Conservation (phyloP, 1,140 invertebrate species). For the Procambarus virginalis region DNA sequence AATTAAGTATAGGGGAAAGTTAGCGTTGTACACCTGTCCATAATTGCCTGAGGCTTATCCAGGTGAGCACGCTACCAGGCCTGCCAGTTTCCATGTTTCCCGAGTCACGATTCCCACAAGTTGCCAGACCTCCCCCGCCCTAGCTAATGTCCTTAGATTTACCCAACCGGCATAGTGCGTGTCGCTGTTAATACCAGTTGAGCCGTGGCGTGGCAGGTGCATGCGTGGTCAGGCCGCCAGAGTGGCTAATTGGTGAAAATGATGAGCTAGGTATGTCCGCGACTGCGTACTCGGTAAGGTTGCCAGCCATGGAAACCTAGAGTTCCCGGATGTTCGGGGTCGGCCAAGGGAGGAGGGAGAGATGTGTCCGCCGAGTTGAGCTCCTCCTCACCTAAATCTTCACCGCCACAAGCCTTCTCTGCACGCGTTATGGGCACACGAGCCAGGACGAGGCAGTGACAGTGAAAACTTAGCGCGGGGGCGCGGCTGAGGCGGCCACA, state of each 20-base stretch:
- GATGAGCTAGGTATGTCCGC: constrained; percentile 5
- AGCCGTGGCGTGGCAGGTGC: no score
- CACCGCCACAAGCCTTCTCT: constrained; percentile 30
- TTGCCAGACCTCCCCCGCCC: neutral
- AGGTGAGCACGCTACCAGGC: constrained; percentile 45
- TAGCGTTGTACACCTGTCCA: constrained; percentile 55
- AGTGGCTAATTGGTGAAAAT: neutral
- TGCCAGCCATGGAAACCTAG: constrained; percentile 40
- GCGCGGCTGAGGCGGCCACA: constrained; percentile 21
- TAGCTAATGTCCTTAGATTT: neutral
- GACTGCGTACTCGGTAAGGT: constrained; percentile 24
- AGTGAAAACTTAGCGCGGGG: constrained; percentile 28
- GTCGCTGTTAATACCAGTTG: neutral
- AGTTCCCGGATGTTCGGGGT: constrained; percentile 54
- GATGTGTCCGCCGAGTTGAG: constrained; percentile 54
- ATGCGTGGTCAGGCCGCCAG: neutral
- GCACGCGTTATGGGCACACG: constrained; percentile 48
- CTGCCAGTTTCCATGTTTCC: constrained; percentile 56
- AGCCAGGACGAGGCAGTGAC: constrained; percentile 46
- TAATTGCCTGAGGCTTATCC: constrained; percentile 59
- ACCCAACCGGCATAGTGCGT: neutral
- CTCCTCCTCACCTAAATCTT: constrained; percentile 21
- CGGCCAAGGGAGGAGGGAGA: constrained; percentile 39
- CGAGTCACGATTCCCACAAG: constrained; percentile 48
- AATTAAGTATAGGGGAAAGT: constrained; percentile 24